phyloP scores from a whole-genome alignment of 2,113 vertebrate genomes.

The Dicentrarchus labrax region DNA sequence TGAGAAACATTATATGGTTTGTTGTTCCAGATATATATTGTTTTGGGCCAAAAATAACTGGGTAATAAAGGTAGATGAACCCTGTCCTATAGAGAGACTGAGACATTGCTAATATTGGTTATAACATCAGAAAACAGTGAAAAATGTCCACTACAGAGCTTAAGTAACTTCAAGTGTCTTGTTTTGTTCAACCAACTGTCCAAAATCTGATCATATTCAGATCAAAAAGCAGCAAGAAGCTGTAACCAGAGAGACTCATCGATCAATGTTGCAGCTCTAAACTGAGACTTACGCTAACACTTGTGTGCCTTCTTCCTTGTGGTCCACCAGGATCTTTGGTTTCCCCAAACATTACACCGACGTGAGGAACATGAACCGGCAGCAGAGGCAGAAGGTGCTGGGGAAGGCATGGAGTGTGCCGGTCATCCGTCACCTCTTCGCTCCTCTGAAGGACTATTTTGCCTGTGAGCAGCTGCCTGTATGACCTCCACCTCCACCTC shows the following conservation, averaged over 20 bases:
- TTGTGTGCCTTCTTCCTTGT: accelerated
- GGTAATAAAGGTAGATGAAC: no score
- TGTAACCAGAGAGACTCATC: neutral
- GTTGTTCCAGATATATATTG: no score
- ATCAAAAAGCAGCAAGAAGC: neutral
- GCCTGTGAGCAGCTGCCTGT: constrained; percentile 88
- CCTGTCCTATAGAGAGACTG: no score
- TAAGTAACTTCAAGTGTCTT: neutral
- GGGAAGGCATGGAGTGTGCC: constrained; percentile 94
- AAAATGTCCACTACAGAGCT: neutral
- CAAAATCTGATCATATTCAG: neutral
- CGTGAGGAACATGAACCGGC: constrained; percentile 87
- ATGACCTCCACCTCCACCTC: neutral
- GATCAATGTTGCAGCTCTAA: neutral
- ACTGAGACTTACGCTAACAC: neutral
- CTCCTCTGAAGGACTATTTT: constrained; percentile 97
- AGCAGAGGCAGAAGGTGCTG: constrained; percentile 91
- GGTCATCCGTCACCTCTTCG: constrained; percentile 93
- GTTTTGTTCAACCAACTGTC: neutral
- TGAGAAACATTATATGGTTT: no score
- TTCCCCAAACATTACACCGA: constrained; percentile 96
- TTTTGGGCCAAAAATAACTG: no score
- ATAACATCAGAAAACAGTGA: no score
- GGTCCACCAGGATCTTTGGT: constrained; percentile 90
- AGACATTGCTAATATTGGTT: no score